phyloP scores from a whole-genome alignment of 2,797 vertebrate species.

The Caiman crocodilus region DNA sequence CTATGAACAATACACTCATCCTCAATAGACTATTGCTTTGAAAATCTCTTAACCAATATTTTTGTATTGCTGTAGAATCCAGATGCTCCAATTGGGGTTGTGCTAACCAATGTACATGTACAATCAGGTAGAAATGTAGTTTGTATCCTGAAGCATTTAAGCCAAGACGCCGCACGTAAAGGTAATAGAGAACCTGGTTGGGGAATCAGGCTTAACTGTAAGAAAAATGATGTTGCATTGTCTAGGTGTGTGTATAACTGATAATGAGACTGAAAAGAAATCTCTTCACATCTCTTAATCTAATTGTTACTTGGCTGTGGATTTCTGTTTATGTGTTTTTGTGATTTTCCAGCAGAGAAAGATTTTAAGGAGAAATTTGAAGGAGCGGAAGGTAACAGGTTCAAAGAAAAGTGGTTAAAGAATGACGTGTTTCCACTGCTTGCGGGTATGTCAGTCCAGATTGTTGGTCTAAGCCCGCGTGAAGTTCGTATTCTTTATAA shows the following conservation, averaged over 20 bases:
- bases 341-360: neutral
- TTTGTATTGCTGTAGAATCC: neutral
- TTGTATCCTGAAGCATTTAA: neutral
- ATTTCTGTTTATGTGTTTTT: neutral
- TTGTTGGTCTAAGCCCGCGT: neutral
- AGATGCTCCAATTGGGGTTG: neutral
- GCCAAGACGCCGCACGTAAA: neutral
- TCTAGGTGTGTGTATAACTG: neutral
- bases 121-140: neutral
- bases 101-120: neutral
- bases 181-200: neutral
- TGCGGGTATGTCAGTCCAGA: neutral
- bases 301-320: neutral
- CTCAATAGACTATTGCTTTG: neutral
- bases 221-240: neutral
- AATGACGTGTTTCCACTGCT: neutral
- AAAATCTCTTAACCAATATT: neutral
- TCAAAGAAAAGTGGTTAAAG: neutral
- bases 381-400: neutral
- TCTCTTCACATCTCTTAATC: neutral
- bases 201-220: neutral
- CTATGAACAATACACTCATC: neutral
- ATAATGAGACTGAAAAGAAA: neutral
- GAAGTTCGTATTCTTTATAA: neutral
- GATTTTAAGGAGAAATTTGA: neutral